phyloP scores from a whole-genome alignment of 2,888 invertebrate genomes.

The Julus scanicus region DNA sequence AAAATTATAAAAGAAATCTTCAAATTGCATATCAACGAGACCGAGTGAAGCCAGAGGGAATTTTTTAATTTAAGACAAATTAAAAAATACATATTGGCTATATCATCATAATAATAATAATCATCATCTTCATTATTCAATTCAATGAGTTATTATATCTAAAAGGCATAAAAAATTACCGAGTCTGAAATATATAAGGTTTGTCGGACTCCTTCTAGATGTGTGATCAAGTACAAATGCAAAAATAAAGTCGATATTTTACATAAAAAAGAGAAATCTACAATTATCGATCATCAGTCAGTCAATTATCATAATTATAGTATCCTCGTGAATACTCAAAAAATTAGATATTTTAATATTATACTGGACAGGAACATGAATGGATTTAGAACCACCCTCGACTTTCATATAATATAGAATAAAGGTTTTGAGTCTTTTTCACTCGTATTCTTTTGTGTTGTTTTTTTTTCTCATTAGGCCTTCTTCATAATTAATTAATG shows the following conservation, averaged over 20 bases:
- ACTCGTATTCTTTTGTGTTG: not conserved
- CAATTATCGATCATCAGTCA: conserved; percentile 44
- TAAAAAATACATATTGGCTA: conserved; percentile 52
- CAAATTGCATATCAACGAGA: not conserved
- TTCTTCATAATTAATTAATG: conserved; percentile 3
- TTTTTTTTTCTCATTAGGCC: not conserved
- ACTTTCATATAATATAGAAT: conserved; percentile 44
- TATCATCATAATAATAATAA: conserved; percentile 49
- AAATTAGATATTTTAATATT: conserved; percentile 1
- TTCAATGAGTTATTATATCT: conserved; percentile 42
- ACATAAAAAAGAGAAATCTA: conserved; percentile 48
- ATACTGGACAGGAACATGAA: conserved; percentile 46
- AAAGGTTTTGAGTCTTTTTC: conserved; percentile 44
- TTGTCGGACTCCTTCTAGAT: conserved; percentile 46
- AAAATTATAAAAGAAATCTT: not conserved
- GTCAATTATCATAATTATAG: not conserved
- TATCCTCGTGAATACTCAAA: conserved; percentile 11
- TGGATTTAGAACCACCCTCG: conserved; percentile 14
- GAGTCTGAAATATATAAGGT: conserved; percentile 51
- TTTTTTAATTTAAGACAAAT: conserved; percentile 53
- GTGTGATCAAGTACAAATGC: conserved; percentile 46
- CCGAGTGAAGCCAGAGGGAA: conserved; percentile 5
- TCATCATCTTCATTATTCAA: conserved; percentile 47
- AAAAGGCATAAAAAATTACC: conserved; percentile 52
- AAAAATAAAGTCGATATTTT: conserved; percentile 52